Percentiles rank a stretch among this genome's conserved stretches.
Evolutionary conservation across 2,113 vertebrate species (phyloP).

Genomic region (Passerina amoena): DNA sequence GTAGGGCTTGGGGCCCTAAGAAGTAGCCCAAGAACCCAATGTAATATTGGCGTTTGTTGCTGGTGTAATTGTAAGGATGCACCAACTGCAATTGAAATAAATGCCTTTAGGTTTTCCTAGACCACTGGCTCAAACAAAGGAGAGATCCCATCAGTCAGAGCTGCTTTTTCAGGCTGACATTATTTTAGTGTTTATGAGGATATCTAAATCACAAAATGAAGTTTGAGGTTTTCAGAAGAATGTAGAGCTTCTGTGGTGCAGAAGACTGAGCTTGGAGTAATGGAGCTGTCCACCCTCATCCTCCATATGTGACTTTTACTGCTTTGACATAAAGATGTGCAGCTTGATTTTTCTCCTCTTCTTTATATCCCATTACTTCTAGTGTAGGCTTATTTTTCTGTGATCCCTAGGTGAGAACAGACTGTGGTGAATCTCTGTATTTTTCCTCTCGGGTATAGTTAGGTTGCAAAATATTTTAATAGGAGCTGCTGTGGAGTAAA

Average conservation of each 20-base stretch:
- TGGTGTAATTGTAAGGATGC: background rate
- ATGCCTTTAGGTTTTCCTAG: conserved; percentile 9
- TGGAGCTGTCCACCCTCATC: background rate
- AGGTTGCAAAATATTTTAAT: background rate
- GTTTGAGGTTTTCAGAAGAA: background rate
- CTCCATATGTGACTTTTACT: background rate
- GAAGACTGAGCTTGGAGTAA: background rate
- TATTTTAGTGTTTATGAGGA: background rate
- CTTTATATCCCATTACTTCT: background rate
- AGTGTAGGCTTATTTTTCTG: background rate
- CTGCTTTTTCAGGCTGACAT: background rate
- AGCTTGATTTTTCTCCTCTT: background rate
- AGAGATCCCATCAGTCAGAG: background rate
- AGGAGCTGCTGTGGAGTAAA: background rate
- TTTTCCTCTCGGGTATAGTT: background rate
- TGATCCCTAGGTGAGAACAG: background rate
- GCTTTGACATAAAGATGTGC: background rate
- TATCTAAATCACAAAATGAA: background rate
- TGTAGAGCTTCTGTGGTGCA: background rate
- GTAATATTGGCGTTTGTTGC: background rate
- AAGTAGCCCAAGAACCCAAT: background rate
- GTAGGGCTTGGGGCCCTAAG: background rate
- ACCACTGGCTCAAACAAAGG: background rate
- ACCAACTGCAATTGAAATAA: background rate
- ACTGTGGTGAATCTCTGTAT: background rate